Conservation (phyloP, 2,797 vertebrate genomes). For the Squalus acanthias region DNA sequence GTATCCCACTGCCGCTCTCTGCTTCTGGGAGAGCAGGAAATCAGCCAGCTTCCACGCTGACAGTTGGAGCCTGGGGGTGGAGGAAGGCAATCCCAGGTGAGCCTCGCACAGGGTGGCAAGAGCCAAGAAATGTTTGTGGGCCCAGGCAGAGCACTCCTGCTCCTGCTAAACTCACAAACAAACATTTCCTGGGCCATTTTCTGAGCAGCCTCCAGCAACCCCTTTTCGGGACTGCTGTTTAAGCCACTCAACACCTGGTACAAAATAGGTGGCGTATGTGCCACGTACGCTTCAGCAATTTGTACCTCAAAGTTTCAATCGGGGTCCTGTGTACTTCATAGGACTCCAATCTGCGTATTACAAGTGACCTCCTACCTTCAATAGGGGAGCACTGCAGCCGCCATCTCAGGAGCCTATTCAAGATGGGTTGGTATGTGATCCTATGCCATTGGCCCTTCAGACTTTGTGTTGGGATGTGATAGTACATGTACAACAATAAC, state of each 20-base stretch:
- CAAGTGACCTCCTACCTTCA: neutral
- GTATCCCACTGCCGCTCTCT: neutral
- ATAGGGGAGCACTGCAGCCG: neutral
- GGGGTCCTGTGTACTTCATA: neutral
- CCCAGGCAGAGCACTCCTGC: neutral
- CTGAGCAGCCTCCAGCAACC: neutral
- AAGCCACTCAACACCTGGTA: neutral
- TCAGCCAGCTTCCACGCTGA: neutral
- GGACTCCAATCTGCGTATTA: neutral
- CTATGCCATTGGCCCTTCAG: neutral
- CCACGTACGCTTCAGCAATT: neutral
- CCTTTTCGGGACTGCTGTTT: neutral
- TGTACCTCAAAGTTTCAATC: neutral
- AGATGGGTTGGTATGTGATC: neutral
- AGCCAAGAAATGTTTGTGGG: neutral
- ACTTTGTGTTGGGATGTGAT: neutral
- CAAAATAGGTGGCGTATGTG: neutral
- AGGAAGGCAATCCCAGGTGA: neutral
- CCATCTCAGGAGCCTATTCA: neutral
- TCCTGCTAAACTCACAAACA: neutral
- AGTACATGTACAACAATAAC: neutral
- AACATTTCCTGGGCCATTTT: neutral
- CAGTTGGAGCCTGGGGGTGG: neutral
- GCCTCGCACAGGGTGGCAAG: neutral
- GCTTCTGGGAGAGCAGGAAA: neutral